These are phyloP conservation scores for Rhinoderma darwinii DNA, from an alignment of 2,113 vertebrate genomes.

Conservation along the genomic window DNA sequence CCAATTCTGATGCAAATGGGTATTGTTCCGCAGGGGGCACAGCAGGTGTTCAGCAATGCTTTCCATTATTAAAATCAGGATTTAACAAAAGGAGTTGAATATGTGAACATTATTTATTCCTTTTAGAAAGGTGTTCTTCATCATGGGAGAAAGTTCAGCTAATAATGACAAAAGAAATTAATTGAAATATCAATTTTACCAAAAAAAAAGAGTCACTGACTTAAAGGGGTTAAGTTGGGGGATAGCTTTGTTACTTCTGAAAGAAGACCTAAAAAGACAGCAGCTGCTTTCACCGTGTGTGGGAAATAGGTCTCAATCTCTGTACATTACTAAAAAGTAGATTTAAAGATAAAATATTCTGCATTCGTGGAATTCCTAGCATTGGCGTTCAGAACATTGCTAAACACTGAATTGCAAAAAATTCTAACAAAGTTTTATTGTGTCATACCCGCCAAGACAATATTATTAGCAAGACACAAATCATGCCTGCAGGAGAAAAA, in stretches of 20 bases:
- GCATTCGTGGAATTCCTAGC: not conserved
- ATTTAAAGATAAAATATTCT: not conserved
- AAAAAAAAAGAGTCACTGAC: not conserved
- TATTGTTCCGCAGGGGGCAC: slow-evolving; percentile 68
- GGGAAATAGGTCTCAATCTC: not conserved
- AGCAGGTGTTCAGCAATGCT: slow-evolving; percentile 73
- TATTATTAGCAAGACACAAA: slow-evolving; percentile 15
- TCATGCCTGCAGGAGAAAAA: slow-evolving; percentile 26
- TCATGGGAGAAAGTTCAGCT: slow-evolving; percentile 6
- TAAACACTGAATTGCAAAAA: not conserved
- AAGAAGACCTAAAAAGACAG: not conserved
- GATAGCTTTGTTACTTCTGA: not conserved
- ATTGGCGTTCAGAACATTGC: not conserved
- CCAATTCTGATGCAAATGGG: slow-evolving; percentile 73
- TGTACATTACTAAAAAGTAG: not conserved
- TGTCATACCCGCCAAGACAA: not conserved
- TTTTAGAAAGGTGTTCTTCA: slow-evolving; percentile 34
- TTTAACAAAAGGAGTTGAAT: slow-evolving; percentile 41
- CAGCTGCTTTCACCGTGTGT: not conserved
- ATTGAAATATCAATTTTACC: slow-evolving; percentile 39
- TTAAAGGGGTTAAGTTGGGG: not conserved
- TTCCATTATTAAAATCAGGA: slow-evolving; percentile 64
- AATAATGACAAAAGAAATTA: not conserved
- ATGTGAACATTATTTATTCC: slow-evolving; percentile 26
- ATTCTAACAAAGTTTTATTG: not conserved